Evolutionary conservation across 2,113 vertebrate genomes (phyloP), one percentile per base, ranked within the genome.

Genomic region (Odontesthes bonariensis): DNA sequence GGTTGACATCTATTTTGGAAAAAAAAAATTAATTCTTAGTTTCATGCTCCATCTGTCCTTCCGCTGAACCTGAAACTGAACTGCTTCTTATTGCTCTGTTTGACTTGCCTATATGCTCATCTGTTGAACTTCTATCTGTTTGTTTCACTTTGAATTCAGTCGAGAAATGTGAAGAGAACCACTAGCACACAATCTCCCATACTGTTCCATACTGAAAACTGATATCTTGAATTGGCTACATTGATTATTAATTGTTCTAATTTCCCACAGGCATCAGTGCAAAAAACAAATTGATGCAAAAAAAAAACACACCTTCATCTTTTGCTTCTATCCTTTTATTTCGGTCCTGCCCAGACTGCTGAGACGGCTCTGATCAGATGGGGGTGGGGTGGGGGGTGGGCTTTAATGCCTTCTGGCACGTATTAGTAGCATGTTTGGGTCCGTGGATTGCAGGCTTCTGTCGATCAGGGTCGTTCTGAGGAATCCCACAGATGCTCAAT

Each of bases 31-130:
- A 23, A 8, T 35, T 19, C 1, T 42, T 49, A 16, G 68, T 76
- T 47, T 57, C 35, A n/a, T 53, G 3, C 75, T 72, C 69, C 14
- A 0, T 58, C 17, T 63, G 10, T 62, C n/a, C 14, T 46, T 40
- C 20, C 32, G 13, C 40, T 56, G 14, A 38, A 12, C 73, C 35
- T 55, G 46, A 0, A 32, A 51, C 17, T n/a, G 23, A 1, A 12
- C 38, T 8, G n/a, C 22, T 65, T 67, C 8, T 38, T 51, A 1
- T 20, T 66, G 31, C 33, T 54, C 31, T 62, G 13, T 62, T 57
- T 10, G 31, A 47, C n/a, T 47, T 47, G 11, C 60, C 38, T 73
- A 4, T 23, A 11, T 60, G n/a, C 59, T 53, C 20, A 22, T 67
- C 49, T 70, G 20, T 42, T n/a, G 23, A 13, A 27, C 42, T 55